phyloP scores from a whole-genome alignment of 2,797 vertebrate species.

The Octomys mimax region DNA sequence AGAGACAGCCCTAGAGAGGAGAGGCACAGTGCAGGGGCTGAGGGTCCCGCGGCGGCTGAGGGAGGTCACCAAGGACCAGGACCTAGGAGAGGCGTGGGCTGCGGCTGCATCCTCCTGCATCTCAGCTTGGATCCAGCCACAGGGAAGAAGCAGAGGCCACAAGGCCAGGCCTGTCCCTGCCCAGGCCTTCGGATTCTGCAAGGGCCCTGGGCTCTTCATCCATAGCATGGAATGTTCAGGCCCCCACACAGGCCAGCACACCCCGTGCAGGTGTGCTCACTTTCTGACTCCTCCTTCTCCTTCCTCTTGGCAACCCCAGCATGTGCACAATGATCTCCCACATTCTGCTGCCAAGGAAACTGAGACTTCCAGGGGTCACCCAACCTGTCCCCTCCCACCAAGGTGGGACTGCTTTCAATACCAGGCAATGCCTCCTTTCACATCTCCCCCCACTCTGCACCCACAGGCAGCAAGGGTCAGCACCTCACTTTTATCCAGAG shows the following conservation, averaged over 20 bases:
- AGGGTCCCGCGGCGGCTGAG: background rate
- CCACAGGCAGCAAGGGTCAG: background rate
- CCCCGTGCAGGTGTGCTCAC: background rate
- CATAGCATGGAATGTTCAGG: no score
- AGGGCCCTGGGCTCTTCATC: background rate
- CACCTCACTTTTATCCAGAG: background rate
- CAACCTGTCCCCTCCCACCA: background rate
- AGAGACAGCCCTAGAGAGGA: background rate
- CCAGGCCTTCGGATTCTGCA: no score
- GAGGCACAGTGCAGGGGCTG: rapidly evolving
- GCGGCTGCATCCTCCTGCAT: background rate
- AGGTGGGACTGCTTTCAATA: no score
- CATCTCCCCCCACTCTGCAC: rapidly evolving
- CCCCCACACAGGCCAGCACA: background rate
- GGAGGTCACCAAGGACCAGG: background rate
- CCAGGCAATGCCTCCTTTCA: background rate
- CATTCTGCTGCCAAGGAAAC: background rate
- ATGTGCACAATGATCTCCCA: rapidly evolving
- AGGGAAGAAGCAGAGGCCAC: background rate
- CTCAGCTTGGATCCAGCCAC: rapidly evolving
- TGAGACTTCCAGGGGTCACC: background rate
- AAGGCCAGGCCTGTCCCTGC: background rate
- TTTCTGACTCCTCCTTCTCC: background rate
- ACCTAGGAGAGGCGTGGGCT: background rate
- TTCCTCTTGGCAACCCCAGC: background rate